Conservation (phyloP, 2,888 invertebrate genomes). For the Leucozona laternaria region DNA sequence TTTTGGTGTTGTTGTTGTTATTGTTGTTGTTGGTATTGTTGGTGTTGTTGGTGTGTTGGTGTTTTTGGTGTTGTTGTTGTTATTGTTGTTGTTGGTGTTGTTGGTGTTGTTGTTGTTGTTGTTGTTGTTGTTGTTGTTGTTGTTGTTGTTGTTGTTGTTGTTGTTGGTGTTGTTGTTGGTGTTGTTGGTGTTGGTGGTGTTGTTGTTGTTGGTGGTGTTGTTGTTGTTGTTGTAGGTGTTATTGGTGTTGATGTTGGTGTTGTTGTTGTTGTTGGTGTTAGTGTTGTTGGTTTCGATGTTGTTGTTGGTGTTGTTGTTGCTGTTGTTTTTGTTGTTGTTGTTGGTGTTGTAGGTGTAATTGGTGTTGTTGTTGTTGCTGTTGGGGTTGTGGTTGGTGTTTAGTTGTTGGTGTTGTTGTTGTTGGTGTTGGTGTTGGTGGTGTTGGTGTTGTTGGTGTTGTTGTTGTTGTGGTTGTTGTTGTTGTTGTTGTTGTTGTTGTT, state of each 20-base stretch:
- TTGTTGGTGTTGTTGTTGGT: constrained; percentile 51
- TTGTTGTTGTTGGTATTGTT: neutral
- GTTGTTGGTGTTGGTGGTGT: constrained; percentile 77
- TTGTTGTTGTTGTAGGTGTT: too few species aligned
- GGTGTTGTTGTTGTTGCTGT: too few species aligned
- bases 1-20: too few species aligned
- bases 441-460: too few species aligned
- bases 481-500: too few species aligned
- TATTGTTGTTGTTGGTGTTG: constrained; percentile 78
- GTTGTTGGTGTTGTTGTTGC: constrained; percentile 21
- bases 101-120: neutral
- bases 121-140: too few species aligned
- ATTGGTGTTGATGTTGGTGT: neutral
- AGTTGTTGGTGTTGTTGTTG: too few species aligned
- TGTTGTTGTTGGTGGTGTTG: constrained; percentile 76
- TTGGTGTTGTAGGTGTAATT: neutral
- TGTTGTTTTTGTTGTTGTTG: constrained; percentile 60
- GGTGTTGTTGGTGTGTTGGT: too few species aligned
- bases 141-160: neutral
- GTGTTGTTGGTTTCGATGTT: neutral
- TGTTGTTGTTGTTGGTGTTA: constrained; percentile 73
- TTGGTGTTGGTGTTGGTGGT: too few species aligned
- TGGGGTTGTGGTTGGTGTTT: too few species aligned
- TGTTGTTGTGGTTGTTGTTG: too few species aligned
- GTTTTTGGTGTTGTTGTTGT: constrained; percentile 40